Conservation (phyloP, 2,797 vertebrate species). For the Melopsittacus undulatus region DNA sequence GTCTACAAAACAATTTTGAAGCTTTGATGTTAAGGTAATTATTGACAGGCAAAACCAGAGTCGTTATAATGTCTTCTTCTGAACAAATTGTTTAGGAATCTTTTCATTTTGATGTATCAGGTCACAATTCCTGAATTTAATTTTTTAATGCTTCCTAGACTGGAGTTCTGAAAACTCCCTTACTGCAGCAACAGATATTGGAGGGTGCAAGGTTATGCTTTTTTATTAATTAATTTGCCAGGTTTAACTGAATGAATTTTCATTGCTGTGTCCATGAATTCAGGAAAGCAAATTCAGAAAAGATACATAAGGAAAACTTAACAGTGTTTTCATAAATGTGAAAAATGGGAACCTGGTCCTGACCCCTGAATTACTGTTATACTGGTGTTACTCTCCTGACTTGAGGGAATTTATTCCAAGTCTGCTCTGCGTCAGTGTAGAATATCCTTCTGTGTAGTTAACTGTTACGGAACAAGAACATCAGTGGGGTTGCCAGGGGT, state of each 20-base stretch:
- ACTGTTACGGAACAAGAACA: neutral
- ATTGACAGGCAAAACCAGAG: neutral
- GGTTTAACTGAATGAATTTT: neutral
- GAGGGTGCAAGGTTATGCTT: neutral
- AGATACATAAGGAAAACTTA: neutral
- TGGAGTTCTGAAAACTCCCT: neutral
- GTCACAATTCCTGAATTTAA: neutral
- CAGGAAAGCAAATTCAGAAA: neutral
- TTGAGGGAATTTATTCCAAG: neutral
- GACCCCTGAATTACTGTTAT: neutral
- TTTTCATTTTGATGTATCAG: neutral
- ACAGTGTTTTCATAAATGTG: neutral
- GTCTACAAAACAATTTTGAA: neutral
- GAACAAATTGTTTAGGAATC: neutral
- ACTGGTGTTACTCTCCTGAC: neutral
- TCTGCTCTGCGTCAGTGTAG: neutral
- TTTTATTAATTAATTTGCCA: neutral
- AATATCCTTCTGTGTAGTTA: neutral
- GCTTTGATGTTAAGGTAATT: neutral
- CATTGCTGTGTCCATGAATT: neutral
- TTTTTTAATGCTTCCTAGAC: neutral
- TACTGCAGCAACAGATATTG: neutral
- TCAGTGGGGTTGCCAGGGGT: neutral
- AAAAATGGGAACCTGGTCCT: neutral
- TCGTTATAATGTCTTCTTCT: neutral